Evolutionary conservation across 2,888 invertebrate species (phyloP), one percentile per base, ranked within the genome.

Genomic region (Mythimna impura): DNA sequence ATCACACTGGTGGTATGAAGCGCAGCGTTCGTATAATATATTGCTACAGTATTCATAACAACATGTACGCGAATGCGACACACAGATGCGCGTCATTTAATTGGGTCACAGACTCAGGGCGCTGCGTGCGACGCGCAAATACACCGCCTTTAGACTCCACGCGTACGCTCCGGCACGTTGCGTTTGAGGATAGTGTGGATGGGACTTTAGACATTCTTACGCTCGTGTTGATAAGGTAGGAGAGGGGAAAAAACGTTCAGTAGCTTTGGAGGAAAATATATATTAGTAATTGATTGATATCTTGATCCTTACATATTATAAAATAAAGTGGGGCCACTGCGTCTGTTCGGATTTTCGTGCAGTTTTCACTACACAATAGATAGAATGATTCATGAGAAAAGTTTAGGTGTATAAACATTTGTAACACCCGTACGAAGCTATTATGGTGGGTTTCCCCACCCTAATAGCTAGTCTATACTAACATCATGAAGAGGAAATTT

Each of bases 121-220:
- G 60, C 76, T 80, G 87, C 82, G 82, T 80, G 81, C 75, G 83
- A 83, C 84, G 81, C 85, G 81, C 86, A 86, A 87, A 88, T 84
- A 84, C 86, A 82, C 76, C 86, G 84, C 80, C 80, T 83, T 85
- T 86, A 89, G 88, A 83, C 88, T 84, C 80, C 63, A 57, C 73
- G 78, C 84, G 77, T 81, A 87, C 75, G 88, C 83, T 58, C 30
- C 36, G 76, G 80, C 87, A 88, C 86, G 87, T 84, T 71, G 77
- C 79, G 34, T 20, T 74, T 58, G 30, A 9, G 67, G 0, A 50
- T 77, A 71, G 40, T 70, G 67, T 79, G 85, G 86, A 86, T 70
- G 69, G 9, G 76, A 8, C 66, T n/a, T 71, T 70, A 30, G 8
- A 17, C 17, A 7, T 66, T 71, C 14, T 43, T 25, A 40, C 14